These are phyloP conservation scores for Tichodroma muraria DNA, from an alignment of 2,113 vertebrate species.

Conservation along the genomic window DNA sequence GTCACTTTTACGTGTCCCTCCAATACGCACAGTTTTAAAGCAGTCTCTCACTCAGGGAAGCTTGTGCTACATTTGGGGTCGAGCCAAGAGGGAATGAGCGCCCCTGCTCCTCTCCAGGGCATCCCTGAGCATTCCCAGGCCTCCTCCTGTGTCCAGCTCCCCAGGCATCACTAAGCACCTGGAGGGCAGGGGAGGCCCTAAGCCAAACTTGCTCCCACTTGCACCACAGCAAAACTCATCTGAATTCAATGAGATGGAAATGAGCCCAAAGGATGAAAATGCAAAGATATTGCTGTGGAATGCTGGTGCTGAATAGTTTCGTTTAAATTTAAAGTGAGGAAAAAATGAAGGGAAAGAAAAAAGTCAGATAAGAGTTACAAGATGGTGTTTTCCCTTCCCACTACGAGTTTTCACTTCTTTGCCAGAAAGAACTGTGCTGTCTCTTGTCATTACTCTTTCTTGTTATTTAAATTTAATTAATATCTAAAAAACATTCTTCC, in stretches of 20 bases:
- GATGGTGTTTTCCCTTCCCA: neutral
- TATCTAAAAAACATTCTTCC: neutral
- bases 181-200: too few relatives aligned
- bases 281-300: neutral
- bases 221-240: neutral
- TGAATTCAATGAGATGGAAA: neutral
- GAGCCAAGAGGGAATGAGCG: neutral
- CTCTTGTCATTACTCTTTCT: neutral
- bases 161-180: fast-evolving
- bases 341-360: neutral
- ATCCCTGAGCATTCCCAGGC: neutral
- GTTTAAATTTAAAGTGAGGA: neutral
- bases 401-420: neutral
- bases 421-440: neutral
- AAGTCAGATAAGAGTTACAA: neutral
- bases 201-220: neutral
- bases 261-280: neutral
- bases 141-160: neutral
- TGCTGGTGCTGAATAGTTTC: neutral
- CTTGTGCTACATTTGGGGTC: neutral
- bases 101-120: neutral
- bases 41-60: neutral
- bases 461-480: neutral
- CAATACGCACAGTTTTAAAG: neutral
- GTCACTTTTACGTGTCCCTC: neutral